A percentile compares a stretch with the other conserved stretches of the same genome.
phyloP scores from a whole-genome alignment of 2,888 invertebrate genomes.

The Idaea aversata region DNA sequence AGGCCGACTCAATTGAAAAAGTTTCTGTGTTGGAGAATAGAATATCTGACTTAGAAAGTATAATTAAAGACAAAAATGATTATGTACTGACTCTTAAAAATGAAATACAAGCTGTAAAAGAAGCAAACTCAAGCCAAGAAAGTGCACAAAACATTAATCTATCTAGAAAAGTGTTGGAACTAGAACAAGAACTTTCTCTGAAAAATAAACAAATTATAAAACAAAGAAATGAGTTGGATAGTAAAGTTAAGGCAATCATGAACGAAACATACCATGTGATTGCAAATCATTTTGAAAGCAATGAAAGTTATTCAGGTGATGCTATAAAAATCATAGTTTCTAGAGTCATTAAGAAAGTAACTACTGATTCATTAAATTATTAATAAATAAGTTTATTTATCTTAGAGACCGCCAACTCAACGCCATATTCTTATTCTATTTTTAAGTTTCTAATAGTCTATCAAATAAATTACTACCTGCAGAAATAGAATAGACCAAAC shows the following conservation, averaged over 20 bases:
- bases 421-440: too few species aligned
- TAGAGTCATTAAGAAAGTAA: conserved; percentile 60
- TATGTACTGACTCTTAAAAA: conserved; percentile 40
- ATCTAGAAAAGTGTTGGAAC: conserved; percentile 33
- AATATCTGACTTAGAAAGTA: conserved; percentile 37
- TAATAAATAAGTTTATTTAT: neutral
- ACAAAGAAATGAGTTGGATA: conserved; percentile 31
- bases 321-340: conserved; percentile 55
- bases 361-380: conserved; percentile 49
- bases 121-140: conserved; percentile 24
- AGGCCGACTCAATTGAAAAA: conserved; percentile 14
- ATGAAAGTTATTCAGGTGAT: conserved; percentile 51
- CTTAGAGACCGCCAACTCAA: too few species aligned
- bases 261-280: conserved; percentile 65
- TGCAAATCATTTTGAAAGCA: conserved; percentile 52
- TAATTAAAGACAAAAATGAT: conserved; percentile 38
- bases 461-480: too few species aligned
- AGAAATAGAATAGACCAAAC: too few species aligned
- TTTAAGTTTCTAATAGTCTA: too few species aligned
- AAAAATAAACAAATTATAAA: conserved; percentile 34
- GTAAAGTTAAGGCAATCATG: conserved; percentile 61
- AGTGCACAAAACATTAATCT: conserved; percentile 29
- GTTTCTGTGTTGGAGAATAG: conserved; percentile 26
- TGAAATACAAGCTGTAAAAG: conserved; percentile 38
- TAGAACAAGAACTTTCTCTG: conserved; percentile 33